Evolutionary conservation across 2,888 invertebrate genomes (phyloP).

Genomic region (Drosophila meridiana): DNA sequence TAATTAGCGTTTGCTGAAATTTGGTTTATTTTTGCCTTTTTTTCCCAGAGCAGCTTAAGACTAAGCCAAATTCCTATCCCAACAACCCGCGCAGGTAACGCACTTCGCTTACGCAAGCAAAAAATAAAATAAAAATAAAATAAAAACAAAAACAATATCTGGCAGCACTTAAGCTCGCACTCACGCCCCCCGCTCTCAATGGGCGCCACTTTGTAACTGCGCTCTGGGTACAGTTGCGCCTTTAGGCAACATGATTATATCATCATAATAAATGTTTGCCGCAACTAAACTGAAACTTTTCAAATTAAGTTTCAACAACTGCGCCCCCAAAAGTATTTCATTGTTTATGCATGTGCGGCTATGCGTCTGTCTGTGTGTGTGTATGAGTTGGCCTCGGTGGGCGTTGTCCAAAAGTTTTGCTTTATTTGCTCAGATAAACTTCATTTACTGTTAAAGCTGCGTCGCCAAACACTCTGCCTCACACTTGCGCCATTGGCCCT

Average conservation of each 20-base stretch:
- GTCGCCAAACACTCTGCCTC: slow-evolving; percentile 1
- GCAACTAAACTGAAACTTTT: slow-evolving; percentile 73
- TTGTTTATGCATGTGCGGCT: slow-evolving; percentile 41
- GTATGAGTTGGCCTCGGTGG: slow-evolving; percentile 32
- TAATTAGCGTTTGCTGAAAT: slow-evolving; percentile 46
- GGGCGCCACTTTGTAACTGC: slow-evolving; percentile 18
- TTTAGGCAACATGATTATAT: slow-evolving; percentile 72
- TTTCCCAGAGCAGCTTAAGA: slow-evolving; percentile 31
- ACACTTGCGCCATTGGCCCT: neutral
- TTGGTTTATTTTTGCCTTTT: slow-evolving; percentile 39
- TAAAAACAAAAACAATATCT: neutral
- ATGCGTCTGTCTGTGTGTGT: slow-evolving; percentile 1
- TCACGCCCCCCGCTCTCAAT: neutral
- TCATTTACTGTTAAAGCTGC: slow-evolving; percentile 59
- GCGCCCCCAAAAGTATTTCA: slow-evolving; percentile 59
- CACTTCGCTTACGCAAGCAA: slow-evolving; percentile 34
- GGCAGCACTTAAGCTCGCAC: slow-evolving; percentile 11
- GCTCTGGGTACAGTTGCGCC: slow-evolving; percentile 64
- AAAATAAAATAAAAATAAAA: neutral
- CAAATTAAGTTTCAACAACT: slow-evolving; percentile 73
- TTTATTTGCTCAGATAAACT: slow-evolving; percentile 66
- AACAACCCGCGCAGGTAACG: slow-evolving; percentile 31
- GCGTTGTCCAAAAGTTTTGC: slow-evolving; percentile 59
- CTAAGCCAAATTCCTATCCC: slow-evolving; percentile 24
- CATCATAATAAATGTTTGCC: slow-evolving; percentile 79